A percentile compares a stretch with the other conserved stretches of the same genome.
Conservation (phyloP, 1,140 invertebrate species). For the Gonioctena quinquepunctata region DNA sequence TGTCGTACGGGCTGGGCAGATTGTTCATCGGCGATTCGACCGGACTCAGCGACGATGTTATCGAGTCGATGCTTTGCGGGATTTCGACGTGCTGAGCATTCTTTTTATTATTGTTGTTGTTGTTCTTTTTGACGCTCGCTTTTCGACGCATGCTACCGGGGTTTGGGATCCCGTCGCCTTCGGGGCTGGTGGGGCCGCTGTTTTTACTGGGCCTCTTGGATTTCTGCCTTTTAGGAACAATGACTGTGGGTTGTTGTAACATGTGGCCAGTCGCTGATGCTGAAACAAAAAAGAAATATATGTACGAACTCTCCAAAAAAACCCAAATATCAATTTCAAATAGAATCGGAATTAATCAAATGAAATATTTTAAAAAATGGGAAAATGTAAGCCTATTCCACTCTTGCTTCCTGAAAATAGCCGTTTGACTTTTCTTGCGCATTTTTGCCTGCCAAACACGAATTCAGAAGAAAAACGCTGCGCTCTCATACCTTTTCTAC, state of each 20-base stretch:
- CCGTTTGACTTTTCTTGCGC: no score
- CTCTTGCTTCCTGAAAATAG: no score
- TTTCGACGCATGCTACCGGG: constrained; percentile 65
- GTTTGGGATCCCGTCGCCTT: constrained; percentile 56
- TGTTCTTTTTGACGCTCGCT: constrained; percentile 76
- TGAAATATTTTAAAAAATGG: neutral
- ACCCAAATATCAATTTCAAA: no score
- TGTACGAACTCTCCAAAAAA: no score
- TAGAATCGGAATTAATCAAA: no score
- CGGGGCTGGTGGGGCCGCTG: constrained; percentile 66
- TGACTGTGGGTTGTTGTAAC: constrained; percentile 79
- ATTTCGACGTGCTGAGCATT: constrained; percentile 64
- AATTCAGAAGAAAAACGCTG: no score
- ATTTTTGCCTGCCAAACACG: no score
- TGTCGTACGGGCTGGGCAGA: constrained; percentile 77
- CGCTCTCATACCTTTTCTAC: no score
- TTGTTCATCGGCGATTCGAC: constrained; percentile 68
- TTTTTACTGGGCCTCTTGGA: constrained; percentile 73
- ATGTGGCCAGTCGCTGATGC: constrained; percentile 73
- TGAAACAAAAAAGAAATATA: constrained; percentile 52
- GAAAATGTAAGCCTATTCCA: no score
- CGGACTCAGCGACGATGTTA: constrained; percentile 64
- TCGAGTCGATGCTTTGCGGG: constrained; percentile 67
- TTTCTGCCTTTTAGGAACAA: constrained; percentile 72
- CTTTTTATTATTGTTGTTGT: constrained; percentile 45